These are phyloP conservation scores for Tortricodes alternella DNA, from an alignment of 2,888 invertebrate species.

Conservation along the genomic window DNA sequence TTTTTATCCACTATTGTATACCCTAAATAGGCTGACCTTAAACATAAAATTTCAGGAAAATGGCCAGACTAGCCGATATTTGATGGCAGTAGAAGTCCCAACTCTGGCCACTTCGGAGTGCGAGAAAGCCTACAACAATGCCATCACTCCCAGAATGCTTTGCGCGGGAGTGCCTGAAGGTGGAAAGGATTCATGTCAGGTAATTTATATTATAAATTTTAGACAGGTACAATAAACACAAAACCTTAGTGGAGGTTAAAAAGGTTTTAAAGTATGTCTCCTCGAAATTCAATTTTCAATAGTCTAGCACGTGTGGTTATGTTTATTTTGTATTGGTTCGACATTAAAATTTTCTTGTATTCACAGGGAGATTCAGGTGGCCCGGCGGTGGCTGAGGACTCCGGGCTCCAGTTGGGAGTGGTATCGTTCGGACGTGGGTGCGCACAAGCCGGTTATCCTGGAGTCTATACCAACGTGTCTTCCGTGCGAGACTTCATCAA, in stretches of 20 bases:
- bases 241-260: too few relatives aligned
- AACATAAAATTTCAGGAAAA: conserved; percentile 48
- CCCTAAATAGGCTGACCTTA: not conserved
- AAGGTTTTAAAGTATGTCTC: too few relatives aligned
- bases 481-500: conserved; percentile 45
- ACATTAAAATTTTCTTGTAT: too few relatives aligned
- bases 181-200: conserved; percentile 75
- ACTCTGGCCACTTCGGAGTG: conserved; percentile 47
- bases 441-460: conserved; percentile 50
- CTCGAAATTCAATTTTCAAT: too few relatives aligned
- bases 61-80: conserved; percentile 44
- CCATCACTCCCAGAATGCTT: conserved; percentile 60
- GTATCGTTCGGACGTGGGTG: conserved; percentile 58
- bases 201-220: conserved; percentile 38
- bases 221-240: too few relatives aligned
- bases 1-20: too few relatives aligned
- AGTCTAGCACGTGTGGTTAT: too few relatives aligned
- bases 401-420: conserved; percentile 43
- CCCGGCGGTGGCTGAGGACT: conserved; percentile 45
- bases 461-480: conserved; percentile 52
- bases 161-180: conserved; percentile 65
- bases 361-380: conserved; percentile 65
- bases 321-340: too few relatives aligned
- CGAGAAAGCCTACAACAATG: conserved; percentile 39
- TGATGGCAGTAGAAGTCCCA: conserved; percentile 55